phyloP scores from a whole-genome alignment of 2,113 vertebrate species.

The Todiramphus chloris region DNA sequence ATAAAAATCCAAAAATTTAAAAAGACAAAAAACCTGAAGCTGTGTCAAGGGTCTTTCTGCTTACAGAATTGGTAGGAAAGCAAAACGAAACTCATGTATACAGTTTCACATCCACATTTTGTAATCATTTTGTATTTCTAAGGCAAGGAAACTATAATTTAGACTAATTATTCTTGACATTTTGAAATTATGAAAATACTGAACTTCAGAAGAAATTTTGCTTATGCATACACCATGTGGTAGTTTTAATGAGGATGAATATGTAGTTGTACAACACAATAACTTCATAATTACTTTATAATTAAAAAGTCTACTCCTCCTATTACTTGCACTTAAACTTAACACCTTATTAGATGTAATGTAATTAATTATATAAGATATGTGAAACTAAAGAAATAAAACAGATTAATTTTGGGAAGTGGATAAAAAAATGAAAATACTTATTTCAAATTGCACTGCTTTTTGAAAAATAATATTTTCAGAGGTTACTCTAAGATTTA shows the following conservation, averaged over 20 bases:
- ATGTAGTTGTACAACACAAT: slow-evolving; percentile 7
- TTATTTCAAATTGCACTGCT: not conserved
- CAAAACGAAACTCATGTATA: not conserved
- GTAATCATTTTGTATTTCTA: not conserved
- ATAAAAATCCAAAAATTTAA: not conserved
- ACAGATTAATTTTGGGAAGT: not conserved
- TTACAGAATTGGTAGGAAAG: not conserved
- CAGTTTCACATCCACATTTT: not conserved
- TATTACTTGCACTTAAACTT: not conserved
- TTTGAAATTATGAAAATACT: slow-evolving; percentile 1
- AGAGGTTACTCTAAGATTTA: not conserved
- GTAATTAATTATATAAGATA: not conserved
- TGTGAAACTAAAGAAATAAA: not conserved
- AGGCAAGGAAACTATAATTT: not conserved
- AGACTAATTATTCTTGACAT: not conserved
- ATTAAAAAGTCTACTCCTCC: slow-evolving; percentile 10
- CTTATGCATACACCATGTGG: not conserved
- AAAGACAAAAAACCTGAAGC: not conserved
- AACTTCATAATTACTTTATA: not conserved
- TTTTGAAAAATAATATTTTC: not conserved
- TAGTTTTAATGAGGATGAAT: not conserved
- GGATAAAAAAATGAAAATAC: not conserved
- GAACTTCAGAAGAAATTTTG: not conserved
- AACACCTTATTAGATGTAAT: not conserved
- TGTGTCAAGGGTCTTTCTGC: not conserved